These are phyloP conservation scores for Hypothenemus hampei DNA, from an alignment of 1,140 invertebrate genomes.

Conservation along the genomic window DNA sequence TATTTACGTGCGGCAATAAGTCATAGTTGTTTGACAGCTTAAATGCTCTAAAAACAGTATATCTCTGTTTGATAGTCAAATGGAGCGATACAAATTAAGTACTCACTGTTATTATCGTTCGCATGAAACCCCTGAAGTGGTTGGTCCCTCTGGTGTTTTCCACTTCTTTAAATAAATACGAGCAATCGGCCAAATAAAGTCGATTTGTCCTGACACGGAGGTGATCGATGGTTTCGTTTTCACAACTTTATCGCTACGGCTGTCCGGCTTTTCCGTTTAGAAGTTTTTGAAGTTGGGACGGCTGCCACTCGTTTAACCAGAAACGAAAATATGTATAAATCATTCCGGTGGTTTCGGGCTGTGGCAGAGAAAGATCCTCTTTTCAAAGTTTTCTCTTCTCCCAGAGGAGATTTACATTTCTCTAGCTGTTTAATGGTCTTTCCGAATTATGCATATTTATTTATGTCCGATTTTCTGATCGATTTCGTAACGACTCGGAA, in stretches of 20 bases:
- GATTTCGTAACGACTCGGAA: too few species aligned
- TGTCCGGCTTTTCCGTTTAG: conserved; percentile 18
- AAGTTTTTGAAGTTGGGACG: conserved; percentile 13
- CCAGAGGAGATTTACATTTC: conserved; percentile 9
- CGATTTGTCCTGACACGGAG: conserved; percentile 14
- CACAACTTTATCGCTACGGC: conserved; percentile 19
- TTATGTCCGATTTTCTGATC: neutral
- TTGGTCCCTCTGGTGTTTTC: neutral
- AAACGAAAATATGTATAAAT: conserved; percentile 24
- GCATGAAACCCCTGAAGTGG: too few species aligned
- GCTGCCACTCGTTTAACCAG: conserved; percentile 16
- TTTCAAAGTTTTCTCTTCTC: conserved; percentile 11
- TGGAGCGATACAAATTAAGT: conserved; percentile 10
- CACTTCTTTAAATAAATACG: neutral
- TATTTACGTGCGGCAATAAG: conserved; percentile 19
- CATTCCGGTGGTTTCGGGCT: conserved; percentile 18
- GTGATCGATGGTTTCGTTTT: conserved; percentile 11
- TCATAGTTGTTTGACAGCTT: conserved; percentile 15
- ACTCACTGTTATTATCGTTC: too few species aligned
- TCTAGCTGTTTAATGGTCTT: conserved; percentile 14
- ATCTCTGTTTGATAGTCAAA: conserved; percentile 16
- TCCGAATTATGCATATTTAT: conserved; percentile 10
- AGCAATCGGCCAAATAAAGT: conserved; percentile 11
- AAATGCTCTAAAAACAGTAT: conserved; percentile 12
- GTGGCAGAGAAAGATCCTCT: conserved; percentile 18